Conservation (phyloP, 2,113 vertebrate genomes). For the Sander lucioperca region DNA sequence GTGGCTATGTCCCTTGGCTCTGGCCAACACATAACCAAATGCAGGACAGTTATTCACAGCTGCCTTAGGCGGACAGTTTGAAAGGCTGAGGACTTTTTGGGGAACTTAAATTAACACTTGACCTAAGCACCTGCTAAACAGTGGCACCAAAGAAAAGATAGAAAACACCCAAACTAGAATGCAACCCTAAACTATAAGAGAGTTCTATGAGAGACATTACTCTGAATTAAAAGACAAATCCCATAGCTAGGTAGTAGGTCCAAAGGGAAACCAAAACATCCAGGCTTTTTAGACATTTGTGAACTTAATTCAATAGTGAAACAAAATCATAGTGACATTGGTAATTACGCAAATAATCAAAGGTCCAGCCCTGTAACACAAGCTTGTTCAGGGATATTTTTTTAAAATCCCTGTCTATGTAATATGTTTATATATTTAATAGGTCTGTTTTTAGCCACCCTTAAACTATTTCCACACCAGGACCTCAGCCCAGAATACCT, state of each 20-base stretch:
- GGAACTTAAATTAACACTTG: constrained; percentile 44
- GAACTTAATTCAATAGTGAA: too few relatives aligned
- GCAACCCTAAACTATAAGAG: not conserved
- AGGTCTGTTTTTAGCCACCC: too few relatives aligned
- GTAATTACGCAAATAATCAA: too few relatives aligned
- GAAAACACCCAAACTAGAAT: not conserved
- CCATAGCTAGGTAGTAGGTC: not conserved
- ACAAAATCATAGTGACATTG: too few relatives aligned
- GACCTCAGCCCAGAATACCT: too few relatives aligned
- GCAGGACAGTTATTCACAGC: constrained; percentile 72
- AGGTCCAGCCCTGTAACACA: too few relatives aligned
- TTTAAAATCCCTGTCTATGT: too few relatives aligned
- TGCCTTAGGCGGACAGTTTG: constrained; percentile 61
- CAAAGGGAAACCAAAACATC: not conserved
- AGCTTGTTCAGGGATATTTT: too few relatives aligned
- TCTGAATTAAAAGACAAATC: not conserved
- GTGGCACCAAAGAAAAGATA: not conserved
- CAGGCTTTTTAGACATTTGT: not conserved
- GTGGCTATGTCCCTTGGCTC: constrained; percentile 28
- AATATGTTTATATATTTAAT: too few relatives aligned
- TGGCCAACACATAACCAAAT: constrained; percentile 32
- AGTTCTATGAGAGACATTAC: not conserved
- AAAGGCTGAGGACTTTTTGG: constrained; percentile 47
- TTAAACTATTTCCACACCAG: too few relatives aligned
- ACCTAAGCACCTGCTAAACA: constrained; percentile 45